Conservation (phyloP, 2,888 invertebrate genomes). For the Chirona hameri region DNA sequence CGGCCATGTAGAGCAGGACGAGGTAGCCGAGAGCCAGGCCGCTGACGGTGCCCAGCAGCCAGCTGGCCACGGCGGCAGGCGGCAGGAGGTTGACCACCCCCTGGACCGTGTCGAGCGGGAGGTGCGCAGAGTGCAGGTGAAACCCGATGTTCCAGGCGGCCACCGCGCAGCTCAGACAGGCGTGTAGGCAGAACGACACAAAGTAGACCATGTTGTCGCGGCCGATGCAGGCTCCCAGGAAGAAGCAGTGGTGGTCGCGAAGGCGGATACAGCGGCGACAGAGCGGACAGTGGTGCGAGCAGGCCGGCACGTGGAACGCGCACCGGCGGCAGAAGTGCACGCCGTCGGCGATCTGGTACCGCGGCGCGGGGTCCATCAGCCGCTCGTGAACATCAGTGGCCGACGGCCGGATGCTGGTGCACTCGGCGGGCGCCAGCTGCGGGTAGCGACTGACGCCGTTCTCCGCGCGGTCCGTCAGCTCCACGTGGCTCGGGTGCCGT, state of each 20-base stretch:
- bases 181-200: conserved; percentile 42
- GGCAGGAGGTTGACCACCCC: neutral
- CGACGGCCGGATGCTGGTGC: neutral
- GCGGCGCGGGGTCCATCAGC: conserved; percentile 62
- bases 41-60: neutral
- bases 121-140: neutral
- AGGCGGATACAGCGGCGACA: conserved; percentile 50
- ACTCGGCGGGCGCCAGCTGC: neutral
- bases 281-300: conserved; percentile 43
- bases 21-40: neutral
- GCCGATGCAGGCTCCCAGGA: conserved; percentile 50
- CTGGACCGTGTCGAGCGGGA: conserved; percentile 4
- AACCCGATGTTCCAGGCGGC: neutral
- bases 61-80: conserved; percentile 4
- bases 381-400: conserved; percentile 23
- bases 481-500: conserved; percentile 3
- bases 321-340: conserved; percentile 85
- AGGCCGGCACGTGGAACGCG: conserved; percentile 61
- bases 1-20: conserved; percentile 1
- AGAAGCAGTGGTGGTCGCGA: conserved; percentile 49
- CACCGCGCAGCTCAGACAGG: conserved; percentile 39
- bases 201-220: conserved; percentile 49
- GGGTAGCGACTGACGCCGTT: neutral
- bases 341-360: conserved; percentile 83
- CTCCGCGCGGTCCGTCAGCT: neutral